Percentiles rank a stretch among this genome's conserved stretches.
Evolutionary conservation across 2,888 invertebrate genomes (phyloP).

Genomic region (Limnephilus rhombicus): DNA sequence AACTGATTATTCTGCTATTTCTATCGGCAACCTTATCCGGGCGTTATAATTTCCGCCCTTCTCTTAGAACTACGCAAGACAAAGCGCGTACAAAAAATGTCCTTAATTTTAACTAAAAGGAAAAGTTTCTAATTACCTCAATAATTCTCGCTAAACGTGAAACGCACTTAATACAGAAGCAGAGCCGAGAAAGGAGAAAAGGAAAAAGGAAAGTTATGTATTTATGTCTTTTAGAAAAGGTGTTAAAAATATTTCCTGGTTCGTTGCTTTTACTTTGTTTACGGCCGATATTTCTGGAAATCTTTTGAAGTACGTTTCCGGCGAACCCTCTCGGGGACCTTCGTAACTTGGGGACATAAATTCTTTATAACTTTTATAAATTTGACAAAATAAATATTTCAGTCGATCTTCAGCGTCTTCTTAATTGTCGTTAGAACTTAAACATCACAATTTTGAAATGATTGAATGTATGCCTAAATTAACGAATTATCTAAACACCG

Average conservation of each 20-base stretch:
- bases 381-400: not conserved
- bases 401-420: not conserved
- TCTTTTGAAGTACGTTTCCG: not conserved
- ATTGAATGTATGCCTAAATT: too few species aligned
- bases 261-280: not conserved
- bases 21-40: not conserved
- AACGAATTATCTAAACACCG: too few species aligned
- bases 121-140: conserved; percentile 41
- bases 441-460: too few species aligned
- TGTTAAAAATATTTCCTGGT: conserved; percentile 16
- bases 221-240: conserved; percentile 19
- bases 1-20: not conserved
- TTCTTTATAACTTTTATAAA: not conserved
- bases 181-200: not conserved
- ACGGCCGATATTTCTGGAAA: conserved; percentile 3
- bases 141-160: conserved; percentile 3
- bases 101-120: conserved; percentile 42
- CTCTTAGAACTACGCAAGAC: not conserved
- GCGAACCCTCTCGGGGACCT: not conserved
- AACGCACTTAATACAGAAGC: conserved; percentile 25
- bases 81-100: not conserved
- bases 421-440: not conserved
- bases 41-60: not conserved
- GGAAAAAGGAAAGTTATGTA: conserved; percentile 17
- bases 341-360: not conserved